Conservation (phyloP, 2,113 vertebrate genomes). For the Corythaeola cristata region DNA sequence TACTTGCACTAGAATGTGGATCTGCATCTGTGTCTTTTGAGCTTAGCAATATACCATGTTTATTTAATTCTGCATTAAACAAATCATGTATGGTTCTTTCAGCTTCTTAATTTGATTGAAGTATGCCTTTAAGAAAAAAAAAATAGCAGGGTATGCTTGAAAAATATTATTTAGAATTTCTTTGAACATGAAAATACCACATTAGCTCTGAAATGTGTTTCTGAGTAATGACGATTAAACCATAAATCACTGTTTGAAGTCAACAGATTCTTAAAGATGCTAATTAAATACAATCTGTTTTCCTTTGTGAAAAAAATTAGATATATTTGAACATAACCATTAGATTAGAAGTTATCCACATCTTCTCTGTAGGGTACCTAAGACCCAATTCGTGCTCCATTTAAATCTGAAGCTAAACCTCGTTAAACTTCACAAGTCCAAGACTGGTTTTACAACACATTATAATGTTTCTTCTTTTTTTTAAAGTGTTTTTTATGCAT, state of each 20-base stretch:
- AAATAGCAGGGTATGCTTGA: background rate
- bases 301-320: background rate
- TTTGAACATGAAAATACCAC: conserved; percentile 8
- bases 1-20: background rate
- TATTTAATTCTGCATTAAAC: conserved; percentile 1
- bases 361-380: background rate
- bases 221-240: background rate
- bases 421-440: background rate
- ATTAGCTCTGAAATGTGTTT: background rate
- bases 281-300: background rate
- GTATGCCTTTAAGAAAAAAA: background rate
- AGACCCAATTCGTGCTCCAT: background rate
- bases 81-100: background rate
- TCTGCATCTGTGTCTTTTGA: background rate
- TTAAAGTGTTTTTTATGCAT: background rate
- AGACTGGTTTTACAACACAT: background rate
- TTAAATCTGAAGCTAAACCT: background rate
- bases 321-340: background rate
- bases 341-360: background rate
- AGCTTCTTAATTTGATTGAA: background rate
- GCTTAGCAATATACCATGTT: background rate
- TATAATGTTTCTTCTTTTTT: background rate
- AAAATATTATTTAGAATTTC: conserved; percentile 1
- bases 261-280: background rate
- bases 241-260: background rate